Conservation (phyloP, 2,797 vertebrate genomes). For the Percopsis omiscomaycus region DNA sequence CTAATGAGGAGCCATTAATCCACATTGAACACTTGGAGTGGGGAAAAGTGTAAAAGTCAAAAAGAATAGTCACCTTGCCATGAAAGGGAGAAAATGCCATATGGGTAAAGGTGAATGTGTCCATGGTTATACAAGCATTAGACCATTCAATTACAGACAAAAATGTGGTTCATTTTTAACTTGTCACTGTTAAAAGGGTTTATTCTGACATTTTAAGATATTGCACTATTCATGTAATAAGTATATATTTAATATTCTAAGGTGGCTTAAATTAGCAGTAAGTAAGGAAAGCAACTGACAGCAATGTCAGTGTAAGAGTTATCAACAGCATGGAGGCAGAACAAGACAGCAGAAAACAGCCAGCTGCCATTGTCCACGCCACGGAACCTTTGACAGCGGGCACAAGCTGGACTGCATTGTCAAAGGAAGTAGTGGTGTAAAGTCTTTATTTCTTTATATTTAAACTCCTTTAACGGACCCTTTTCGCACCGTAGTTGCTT, state of each 20-base stretch:
- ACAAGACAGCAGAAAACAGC: slow-evolving; percentile 56
- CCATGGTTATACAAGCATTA: slow-evolving; percentile 59
- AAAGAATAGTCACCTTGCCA: slow-evolving; percentile 63
- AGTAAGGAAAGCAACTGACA: slow-evolving; percentile 54
- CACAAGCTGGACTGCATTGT: slow-evolving; percentile 50
- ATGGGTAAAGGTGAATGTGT: slow-evolving; percentile 43
- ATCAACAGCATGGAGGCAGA: slow-evolving; percentile 57
- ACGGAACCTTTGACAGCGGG: slow-evolving; percentile 57
- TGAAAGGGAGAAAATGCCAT: slow-evolving; percentile 45
- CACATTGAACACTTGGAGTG: slow-evolving; percentile 84
- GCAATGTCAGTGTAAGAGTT: slow-evolving; percentile 54
- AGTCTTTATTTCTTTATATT: slow-evolving; percentile 41
- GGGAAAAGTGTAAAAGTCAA: slow-evolving; percentile 90
- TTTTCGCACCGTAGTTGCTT: slow-evolving; percentile 35
- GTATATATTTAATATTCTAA: slow-evolving; percentile 37
- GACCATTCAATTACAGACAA: slow-evolving; percentile 65
- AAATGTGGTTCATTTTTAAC: neutral
- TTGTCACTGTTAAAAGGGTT: slow-evolving; percentile 39
- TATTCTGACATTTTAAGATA: slow-evolving; percentile 53
- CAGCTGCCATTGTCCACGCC: slow-evolving; percentile 44
- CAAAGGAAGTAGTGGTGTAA: slow-evolving; percentile 52
- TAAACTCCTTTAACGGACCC: slow-evolving; percentile 46
- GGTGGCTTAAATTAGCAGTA: slow-evolving; percentile 55
- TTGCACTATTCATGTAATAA: slow-evolving; percentile 57
- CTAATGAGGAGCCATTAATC: slow-evolving; percentile 79